Conservation (phyloP, 2,113 vertebrate genomes). For the Glaucidium brasilianum region DNA sequence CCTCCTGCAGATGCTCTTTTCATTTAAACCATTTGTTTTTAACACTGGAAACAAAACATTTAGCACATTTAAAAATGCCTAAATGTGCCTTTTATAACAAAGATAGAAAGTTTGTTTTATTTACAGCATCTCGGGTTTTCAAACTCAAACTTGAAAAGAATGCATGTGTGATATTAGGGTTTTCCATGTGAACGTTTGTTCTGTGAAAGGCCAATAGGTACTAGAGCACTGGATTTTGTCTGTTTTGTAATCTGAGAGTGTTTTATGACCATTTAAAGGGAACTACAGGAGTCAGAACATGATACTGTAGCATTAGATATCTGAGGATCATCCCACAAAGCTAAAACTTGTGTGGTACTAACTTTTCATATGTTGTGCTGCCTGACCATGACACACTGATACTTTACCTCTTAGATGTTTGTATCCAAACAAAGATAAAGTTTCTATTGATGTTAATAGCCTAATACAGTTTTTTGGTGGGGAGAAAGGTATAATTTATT, state of each 20-base stretch:
- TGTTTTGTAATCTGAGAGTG: not conserved
- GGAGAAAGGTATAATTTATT: conserved; percentile 46
- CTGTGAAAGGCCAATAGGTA: not conserved
- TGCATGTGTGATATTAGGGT: not conserved
- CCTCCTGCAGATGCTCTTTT: not conserved
- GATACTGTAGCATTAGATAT: not conserved
- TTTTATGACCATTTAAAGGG: not conserved
- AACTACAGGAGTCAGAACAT: not conserved
- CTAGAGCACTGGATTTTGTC: not conserved
- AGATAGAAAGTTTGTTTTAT: not conserved
- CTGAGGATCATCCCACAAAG: not conserved
- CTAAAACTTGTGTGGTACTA: not conserved
- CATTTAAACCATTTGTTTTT: not conserved
- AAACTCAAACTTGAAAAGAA: not conserved
- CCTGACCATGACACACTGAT: not conserved
- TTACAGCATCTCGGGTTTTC: not conserved
- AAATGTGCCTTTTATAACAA: conserved; percentile 38
- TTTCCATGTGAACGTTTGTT: not conserved
- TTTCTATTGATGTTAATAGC: not conserved
- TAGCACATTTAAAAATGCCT: conserved; percentile 6
- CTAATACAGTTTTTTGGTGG: not conserved
- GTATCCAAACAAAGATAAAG: not conserved
- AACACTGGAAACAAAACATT: conserved; percentile 1
- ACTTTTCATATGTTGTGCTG: not conserved
- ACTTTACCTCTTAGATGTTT: conserved; percentile 17